phyloP scores from a whole-genome alignment of 1,140 invertebrate genomes.

The Bombus sylvicola region DNA sequence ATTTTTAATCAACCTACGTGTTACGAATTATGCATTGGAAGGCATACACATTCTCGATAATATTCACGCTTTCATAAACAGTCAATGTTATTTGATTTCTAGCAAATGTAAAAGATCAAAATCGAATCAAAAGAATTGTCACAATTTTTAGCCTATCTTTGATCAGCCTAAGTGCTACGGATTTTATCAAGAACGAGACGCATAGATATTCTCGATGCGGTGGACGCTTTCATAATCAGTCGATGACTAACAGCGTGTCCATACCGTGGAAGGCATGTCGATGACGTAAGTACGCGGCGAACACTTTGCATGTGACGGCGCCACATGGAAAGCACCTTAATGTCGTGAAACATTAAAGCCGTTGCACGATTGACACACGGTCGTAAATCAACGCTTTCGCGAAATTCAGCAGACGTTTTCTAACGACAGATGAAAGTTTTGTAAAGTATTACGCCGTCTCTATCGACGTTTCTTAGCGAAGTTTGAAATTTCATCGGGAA shows the following conservation, averaged over 20 bases:
- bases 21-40: not conserved
- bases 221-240: slow-evolving; percentile 53
- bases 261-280: slow-evolving; percentile 77
- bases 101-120: too few relatives aligned
- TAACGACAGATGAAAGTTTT: slow-evolving; percentile 28
- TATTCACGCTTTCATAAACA: slow-evolving; percentile 51
- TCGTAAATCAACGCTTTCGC: slow-evolving; percentile 36
- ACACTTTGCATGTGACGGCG: slow-evolving; percentile 35
- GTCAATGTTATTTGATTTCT: slow-evolving; percentile 51
- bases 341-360: not conserved
- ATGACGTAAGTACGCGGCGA: slow-evolving; percentile 72
- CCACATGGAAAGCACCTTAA: slow-evolving; percentile 42
- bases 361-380: not conserved
- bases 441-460: not conserved
- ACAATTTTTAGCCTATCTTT: not conserved
- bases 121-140: too few relatives aligned
- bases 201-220: slow-evolving; percentile 4
- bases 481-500: not conserved
- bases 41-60: slow-evolving; percentile 2
- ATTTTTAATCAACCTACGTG: not conserved
- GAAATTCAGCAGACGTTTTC: slow-evolving; percentile 14
- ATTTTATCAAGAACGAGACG: not conserved
- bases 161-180: not conserved
- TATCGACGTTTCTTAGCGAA: not conserved
- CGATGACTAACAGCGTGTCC: slow-evolving; percentile 76